Base-by-base conservation (phyloP, 2,113 vertebrate species). In the Coptodon rendalli region DNA sequence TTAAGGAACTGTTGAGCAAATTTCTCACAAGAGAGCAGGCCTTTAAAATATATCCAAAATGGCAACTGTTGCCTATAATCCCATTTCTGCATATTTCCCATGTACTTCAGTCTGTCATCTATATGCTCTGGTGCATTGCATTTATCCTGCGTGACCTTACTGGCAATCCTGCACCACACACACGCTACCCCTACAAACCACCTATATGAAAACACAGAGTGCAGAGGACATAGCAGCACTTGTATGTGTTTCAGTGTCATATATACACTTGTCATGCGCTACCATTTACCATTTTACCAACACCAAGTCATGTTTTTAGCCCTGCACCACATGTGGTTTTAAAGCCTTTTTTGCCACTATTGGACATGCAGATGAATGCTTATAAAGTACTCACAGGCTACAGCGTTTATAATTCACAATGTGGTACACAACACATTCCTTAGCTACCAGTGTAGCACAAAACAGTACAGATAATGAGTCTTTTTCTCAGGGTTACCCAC, bases 391-490 rank as follows among this genome's bases (percentile, higher is more conserved):
- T 22, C 68, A 82, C 19, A 82, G 5, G 53, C 43, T 57, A 24
- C 36, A 78, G 34, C 56, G 40, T 90, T 89, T 81, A 86, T 50
- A 73, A 87, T 88, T 81, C 19, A 83, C 79, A 89, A 71, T 43
- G 73, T 66, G 84, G 63, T 80, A 82, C 86, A 84, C 78, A 84
- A 59, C 78, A 82, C 43, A 76, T 79, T 50, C 29, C 2, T 13
- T 68, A 83, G 86, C 85, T 66, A 36, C 59, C 80, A 88, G 52
- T 87, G 9, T 9, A 43, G 31, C 79, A 68, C 10, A 3, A 66
- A 48, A 73, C 10, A 38, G 27, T 27, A 53, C 7, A 12, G 81
- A 85, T 91, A 87, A 87, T 36, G 19, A 87, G 38, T 36, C 80
- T 38, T 82, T 22, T 82, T 83, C 40, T 63, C 29, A 5, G 17